Evolutionary conservation across 2,797 vertebrate species (phyloP).

Genomic region (Clarias fuscus): DNA sequence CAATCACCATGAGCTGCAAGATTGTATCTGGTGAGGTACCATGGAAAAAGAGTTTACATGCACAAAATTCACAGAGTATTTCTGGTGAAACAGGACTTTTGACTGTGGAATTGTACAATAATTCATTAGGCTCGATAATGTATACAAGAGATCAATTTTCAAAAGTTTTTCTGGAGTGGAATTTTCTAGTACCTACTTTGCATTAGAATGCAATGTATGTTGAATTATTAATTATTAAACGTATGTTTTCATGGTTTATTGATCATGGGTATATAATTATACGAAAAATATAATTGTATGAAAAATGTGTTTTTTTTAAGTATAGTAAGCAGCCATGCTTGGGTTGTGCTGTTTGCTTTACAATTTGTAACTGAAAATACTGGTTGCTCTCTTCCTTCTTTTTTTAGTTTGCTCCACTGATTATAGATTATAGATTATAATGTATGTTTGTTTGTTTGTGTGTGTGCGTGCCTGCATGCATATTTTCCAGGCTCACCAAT

Average conservation of each 20-base stretch:
- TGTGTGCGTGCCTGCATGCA: neutral
- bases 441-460: neutral
- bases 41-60: neutral
- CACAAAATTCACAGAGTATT: neutral
- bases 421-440: neutral
- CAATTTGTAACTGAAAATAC: neutral
- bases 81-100: neutral
- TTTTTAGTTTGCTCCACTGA: neutral
- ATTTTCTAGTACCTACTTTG: neutral
- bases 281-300: neutral
- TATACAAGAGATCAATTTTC: neutral
- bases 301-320: neutral
- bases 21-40: conserved; percentile 91
- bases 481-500: conserved; percentile 89
- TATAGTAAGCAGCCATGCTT: neutral
- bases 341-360: neutral
- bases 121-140: neutral
- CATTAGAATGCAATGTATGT: neutral
- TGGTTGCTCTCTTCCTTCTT: neutral
- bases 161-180: neutral
- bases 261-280: neutral
- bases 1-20: conserved; percentile 99
- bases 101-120: neutral
- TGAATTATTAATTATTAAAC: neutral
- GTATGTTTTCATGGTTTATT: neutral